These are phyloP conservation scores for Coremacera marginata DNA, from an alignment of 2,888 invertebrate genomes.

Conservation along the genomic window DNA sequence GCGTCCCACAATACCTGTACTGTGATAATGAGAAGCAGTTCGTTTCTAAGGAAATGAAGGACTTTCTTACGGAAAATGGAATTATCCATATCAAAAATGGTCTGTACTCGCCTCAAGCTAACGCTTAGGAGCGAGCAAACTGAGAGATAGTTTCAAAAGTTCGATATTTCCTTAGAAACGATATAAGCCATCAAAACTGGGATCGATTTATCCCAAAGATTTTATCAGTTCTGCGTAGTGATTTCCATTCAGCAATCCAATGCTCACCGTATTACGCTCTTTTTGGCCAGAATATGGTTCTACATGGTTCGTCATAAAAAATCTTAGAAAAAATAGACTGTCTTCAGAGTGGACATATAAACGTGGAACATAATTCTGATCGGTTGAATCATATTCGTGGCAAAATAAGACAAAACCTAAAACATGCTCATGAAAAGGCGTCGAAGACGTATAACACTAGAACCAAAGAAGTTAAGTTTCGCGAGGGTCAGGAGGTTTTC, in stretches of 20 bases:
- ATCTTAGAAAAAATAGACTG: not conserved
- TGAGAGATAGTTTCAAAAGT: conserved; percentile 30
- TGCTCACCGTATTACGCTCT: conserved; percentile 36
- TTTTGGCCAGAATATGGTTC: conserved; percentile 38
- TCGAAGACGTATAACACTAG: not conserved
- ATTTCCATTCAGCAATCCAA: conserved; percentile 34
- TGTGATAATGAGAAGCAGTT: conserved; percentile 36
- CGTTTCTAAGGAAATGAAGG: conserved; percentile 34
- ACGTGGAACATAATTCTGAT: not conserved
- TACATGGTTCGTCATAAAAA: conserved; percentile 30
- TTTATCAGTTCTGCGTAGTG: conserved; percentile 20
- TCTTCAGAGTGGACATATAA: too few relatives aligned
- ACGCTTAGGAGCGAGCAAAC: conserved; percentile 35
- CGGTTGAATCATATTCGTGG: not conserved
- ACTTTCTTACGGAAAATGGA: conserved; percentile 23
- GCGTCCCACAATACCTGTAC: conserved; percentile 24
- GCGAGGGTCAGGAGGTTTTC: not conserved
- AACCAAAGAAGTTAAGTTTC: not conserved
- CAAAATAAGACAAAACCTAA: not conserved
- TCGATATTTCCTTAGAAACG: conserved; percentile 19
- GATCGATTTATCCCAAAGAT: conserved; percentile 31
- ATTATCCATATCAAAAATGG: conserved; percentile 36
- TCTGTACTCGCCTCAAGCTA: conserved; percentile 37
- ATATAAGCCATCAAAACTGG: conserved; percentile 30
- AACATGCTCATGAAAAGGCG: not conserved